Conservation (phyloP, 2,113 vertebrate genomes). For the Andinoacara biseriatus region DNA sequence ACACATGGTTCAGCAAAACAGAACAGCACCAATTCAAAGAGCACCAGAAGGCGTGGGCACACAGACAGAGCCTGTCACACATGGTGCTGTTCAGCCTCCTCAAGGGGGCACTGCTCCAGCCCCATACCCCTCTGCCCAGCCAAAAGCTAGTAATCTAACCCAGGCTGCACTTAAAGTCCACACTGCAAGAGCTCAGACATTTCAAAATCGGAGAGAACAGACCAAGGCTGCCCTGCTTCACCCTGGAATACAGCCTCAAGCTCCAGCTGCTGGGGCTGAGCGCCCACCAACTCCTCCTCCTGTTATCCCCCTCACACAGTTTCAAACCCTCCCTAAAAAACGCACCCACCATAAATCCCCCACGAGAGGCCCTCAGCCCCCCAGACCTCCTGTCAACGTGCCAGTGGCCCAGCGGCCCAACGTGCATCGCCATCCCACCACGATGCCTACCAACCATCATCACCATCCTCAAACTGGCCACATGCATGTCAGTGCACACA, state of each 20-base stretch:
- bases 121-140: slow-evolving; percentile 16
- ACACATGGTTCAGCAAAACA: slow-evolving; percentile 45
- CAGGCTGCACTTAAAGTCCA: slow-evolving; percentile 69
- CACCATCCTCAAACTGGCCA: slow-evolving; percentile 49
- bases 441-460: slow-evolving; percentile 36
- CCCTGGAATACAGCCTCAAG: slow-evolving; percentile 26
- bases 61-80: slow-evolving; percentile 42
- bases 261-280: neutral
- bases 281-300: slow-evolving; percentile 71
- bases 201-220: slow-evolving; percentile 69
- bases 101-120: slow-evolving; percentile 37
- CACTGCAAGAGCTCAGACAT: slow-evolving; percentile 51
- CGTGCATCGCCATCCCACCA: neutral
- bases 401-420: slow-evolving; percentile 37
- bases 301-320: slow-evolving; percentile 67
- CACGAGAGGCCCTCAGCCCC: slow-evolving; percentile 22
- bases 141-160: slow-evolving; percentile 60
- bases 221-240: slow-evolving; percentile 68
- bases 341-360: slow-evolving; percentile 44
- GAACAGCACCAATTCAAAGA: slow-evolving; percentile 39
- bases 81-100: slow-evolving; percentile 33
- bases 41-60: slow-evolving; percentile 18
- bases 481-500: slow-evolving; percentile 23
- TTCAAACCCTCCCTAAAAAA: slow-evolving; percentile 71
- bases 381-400: slow-evolving; percentile 51